phyloP scores from a whole-genome alignment of 2,113 vertebrate genomes.

The Sialia sialis region DNA sequence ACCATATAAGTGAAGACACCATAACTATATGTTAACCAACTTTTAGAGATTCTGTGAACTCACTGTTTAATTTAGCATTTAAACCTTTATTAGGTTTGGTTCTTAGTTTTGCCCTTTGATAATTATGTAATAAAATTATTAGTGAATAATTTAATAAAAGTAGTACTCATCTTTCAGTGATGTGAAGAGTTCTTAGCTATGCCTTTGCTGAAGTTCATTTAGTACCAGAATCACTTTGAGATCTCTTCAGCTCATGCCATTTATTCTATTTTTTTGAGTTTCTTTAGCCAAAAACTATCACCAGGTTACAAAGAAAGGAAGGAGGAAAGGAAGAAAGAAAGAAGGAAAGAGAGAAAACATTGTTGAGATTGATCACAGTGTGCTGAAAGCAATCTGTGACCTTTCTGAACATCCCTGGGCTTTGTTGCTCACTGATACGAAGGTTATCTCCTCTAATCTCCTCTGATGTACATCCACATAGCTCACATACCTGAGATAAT shows the following conservation, averaged over 20 bases:
- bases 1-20: neutral
- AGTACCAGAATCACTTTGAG: neutral
- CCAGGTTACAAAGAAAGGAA: neutral
- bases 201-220: neutral
- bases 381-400: neutral
- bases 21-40: neutral
- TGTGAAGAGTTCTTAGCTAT: neutral
- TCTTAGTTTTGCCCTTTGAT: neutral
- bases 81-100: neutral
- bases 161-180: neutral
- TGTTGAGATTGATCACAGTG: neutral
- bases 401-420: neutral
- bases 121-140: neutral
- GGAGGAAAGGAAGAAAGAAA: neutral
- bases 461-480: slow-evolving; percentile 11
- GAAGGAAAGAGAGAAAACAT: neutral
- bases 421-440: slow-evolving; percentile 2
- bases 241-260: neutral
- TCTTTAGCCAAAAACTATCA: neutral
- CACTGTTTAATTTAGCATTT: neutral
- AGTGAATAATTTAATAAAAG: neutral
- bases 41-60: neutral
- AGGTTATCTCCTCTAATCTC: slow-evolving; percentile 44
- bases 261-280: neutral
- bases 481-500: slow-evolving; percentile 50